Conservation (phyloP, 2,113 vertebrate species). For the Barbus barbus region DNA sequence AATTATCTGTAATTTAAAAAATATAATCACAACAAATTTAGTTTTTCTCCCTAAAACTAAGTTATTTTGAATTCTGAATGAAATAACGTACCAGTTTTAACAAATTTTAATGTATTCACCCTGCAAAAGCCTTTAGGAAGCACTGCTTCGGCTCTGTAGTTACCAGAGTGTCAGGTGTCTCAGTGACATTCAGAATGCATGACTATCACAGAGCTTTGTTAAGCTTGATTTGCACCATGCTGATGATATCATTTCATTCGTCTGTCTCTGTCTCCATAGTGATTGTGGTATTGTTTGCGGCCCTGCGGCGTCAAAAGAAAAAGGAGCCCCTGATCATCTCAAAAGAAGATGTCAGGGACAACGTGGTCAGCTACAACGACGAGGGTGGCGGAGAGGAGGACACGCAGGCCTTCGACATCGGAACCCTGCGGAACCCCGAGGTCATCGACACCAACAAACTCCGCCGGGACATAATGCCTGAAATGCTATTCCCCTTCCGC, state of each 20-base stretch:
- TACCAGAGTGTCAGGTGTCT: constrained; percentile 2
- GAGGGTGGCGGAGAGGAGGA: constrained; percentile 98
- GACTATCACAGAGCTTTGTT: constrained; percentile 39
- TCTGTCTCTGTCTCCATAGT: constrained; percentile 67
- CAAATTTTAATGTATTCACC: not conserved
- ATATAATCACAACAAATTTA: no score
- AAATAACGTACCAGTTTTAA: no score
- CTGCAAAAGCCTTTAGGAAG: not conserved
- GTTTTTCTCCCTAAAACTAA: no score
- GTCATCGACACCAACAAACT: constrained; percentile 92
- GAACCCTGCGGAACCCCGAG: constrained; percentile 93
- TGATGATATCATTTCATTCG: constrained; percentile 43
- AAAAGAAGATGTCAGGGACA: constrained; percentile 97
- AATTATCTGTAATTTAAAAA: not conserved
- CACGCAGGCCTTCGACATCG: constrained; percentile 98
- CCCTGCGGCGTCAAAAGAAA: constrained; percentile 91
- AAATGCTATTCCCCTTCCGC: constrained; percentile 88
- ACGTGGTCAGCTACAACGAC: constrained; percentile 98
- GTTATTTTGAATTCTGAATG: no score
- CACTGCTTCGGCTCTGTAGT: not conserved
- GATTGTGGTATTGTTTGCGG: constrained; percentile 84
- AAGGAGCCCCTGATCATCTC: constrained; percentile 98
- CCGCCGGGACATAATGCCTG: constrained; percentile 92
- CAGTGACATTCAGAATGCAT: constrained; percentile 20
- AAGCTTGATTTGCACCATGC: constrained; percentile 28